Base-by-base conservation (phyloP, 2,113 vertebrate species). In the Rhinogobius similis region DNA sequence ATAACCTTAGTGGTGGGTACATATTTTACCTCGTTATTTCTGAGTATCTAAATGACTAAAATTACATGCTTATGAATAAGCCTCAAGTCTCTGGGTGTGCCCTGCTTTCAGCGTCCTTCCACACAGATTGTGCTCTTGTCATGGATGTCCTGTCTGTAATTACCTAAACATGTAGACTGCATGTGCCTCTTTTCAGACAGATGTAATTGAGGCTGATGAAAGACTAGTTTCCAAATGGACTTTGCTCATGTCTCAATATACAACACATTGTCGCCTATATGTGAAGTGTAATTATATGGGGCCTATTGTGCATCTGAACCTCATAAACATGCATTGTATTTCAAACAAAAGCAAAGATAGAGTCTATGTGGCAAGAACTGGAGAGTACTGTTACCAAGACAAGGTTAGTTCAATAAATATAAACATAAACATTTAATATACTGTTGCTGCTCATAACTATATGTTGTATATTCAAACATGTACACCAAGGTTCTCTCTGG, bases 81-180 rank as follows among this genome's bases (percentile, higher is more conserved):
- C 9, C 29, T 61, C 27, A 61, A 36, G 58, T 61, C 29, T 59
- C 56, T 61, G 58, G 58, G 27, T 36, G 58, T 36, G 58, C 20
- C 58, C 58, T 58, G 29, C 2, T 36, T 36, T 29, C 26, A 58
- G 55, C 12, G 12, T 13, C 21, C 21, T 14, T 20, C 11, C 18
- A 61, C 58, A n/a, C 18, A 38, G 58, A 61, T 36, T 38, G 8
- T 10, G 29, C 27, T 61, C 20, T n/a, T 61, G 58, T 61, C 58
- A 61, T 36, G 29, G 58, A 36, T 61, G 58, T 61, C 27, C 29
- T 36, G 58, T 61, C 58, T 61, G 29, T 61, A 61, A 61, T 61
- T 36, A 61, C 29, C 27, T 12, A 61, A 20, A 61, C 58, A 58
- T 58, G 55, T 58, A 29, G 55, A 29, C 26, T 58, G 26, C 14